Evolutionary conservation across 1,140 invertebrate genomes (phyloP).

Genomic region (Cataglyphis hispanica): DNA sequence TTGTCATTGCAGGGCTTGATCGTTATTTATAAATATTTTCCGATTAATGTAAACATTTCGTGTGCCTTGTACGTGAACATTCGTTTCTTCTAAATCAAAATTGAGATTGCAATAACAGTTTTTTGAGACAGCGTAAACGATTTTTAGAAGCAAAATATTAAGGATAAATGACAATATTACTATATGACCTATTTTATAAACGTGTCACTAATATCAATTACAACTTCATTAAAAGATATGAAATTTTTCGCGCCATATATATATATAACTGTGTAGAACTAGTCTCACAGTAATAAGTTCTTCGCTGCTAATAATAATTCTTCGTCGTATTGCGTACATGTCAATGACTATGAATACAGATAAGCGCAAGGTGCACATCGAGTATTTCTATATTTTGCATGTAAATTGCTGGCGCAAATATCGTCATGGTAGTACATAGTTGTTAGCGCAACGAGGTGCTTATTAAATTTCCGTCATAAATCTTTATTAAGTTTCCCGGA

Average conservation of each 20-base stretch:
- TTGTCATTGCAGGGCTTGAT: background rate
- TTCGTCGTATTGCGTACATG: constrained; percentile 9
- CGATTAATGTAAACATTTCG: background rate
- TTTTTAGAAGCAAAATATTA: background rate
- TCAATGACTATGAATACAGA: constrained; percentile 4
- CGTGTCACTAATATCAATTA: background rate
- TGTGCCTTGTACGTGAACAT: no score
- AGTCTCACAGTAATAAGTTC: background rate
- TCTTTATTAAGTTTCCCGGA: constrained; percentile 63
- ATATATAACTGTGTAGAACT: background rate
- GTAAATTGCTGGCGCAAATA: constrained; percentile 33
- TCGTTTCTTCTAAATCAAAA: background rate
- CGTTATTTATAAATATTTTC: background rate
- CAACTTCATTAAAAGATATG: background rate
- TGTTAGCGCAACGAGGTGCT: constrained; percentile 24
- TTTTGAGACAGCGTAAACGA: background rate
- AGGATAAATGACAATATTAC: background rate
- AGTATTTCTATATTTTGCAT: background rate
- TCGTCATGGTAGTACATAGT: constrained; percentile 23
- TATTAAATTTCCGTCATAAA: constrained; percentile 60
- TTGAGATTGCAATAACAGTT: no score
- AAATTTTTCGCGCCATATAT: background rate
- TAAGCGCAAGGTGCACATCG: background rate
- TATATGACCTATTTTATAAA: background rate
- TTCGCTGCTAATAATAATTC: background rate